Evolutionary conservation across 2,113 vertebrate species (phyloP).

Genomic region (Leptobrachium leishanense): DNA sequence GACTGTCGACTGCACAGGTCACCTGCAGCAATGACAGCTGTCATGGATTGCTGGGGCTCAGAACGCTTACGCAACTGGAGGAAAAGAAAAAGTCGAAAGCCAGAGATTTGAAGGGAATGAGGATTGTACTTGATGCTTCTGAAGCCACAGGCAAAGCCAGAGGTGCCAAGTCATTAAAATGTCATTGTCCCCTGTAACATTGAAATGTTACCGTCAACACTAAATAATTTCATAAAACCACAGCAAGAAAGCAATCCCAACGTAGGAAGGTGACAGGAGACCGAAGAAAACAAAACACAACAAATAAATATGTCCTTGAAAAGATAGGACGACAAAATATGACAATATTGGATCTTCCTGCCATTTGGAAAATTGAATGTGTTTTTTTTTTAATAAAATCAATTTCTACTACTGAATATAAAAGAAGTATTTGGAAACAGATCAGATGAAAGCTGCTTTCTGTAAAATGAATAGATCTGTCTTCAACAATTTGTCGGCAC

Average conservation of each 20-base stretch:
- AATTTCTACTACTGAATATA: too few species aligned
- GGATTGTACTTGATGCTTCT: neutral
- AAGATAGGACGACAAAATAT: neutral
- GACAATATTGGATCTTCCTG: neutral
- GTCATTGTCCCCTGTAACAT: neutral
- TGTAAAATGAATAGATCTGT: too few species aligned
- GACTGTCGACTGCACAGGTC: constrained; percentile 1
- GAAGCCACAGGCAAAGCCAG: constrained; percentile 6
- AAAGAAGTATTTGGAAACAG: too few species aligned
- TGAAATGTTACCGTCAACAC: neutral
- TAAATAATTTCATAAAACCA: neutral
- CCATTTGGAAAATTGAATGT: too few species aligned
- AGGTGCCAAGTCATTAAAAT: constrained; percentile 8
- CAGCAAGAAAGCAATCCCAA: too few species aligned
- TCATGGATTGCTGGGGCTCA: neutral
- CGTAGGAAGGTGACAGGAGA: neutral
- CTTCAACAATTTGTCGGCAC: too few species aligned
- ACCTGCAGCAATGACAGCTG: constrained; percentile 17
- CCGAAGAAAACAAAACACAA: too few species aligned
- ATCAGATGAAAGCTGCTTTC: too few species aligned
- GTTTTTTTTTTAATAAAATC: too few species aligned
- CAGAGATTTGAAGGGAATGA: neutral
- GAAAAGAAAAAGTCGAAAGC: neutral
- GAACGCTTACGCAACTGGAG: neutral
- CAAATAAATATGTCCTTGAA: neutral